phyloP scores from a whole-genome alignment of 2,888 invertebrate species.

The Tetrapedia diversipes region DNA sequence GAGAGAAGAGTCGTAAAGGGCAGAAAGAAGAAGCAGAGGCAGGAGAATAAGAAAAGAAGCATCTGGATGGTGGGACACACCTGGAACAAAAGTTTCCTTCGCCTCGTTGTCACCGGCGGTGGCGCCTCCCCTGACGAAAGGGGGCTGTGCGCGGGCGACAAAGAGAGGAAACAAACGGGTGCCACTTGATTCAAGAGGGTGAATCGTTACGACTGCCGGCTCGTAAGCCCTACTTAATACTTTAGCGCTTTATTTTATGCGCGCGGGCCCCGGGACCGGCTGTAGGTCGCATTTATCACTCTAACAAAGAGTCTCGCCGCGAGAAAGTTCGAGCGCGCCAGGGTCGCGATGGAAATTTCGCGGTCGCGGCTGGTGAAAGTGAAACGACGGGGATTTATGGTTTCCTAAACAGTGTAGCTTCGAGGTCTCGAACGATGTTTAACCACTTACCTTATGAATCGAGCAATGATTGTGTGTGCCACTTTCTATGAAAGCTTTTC shows the following conservation, averaged over 20 bases:
- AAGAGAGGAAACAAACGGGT: conserved; percentile 58
- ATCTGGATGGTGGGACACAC: conserved; percentile 48
- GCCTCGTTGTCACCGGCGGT: conserved; percentile 60
- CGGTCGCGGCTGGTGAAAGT: conserved; percentile 33
- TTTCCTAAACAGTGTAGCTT: conserved; percentile 35
- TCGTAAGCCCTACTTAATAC: conserved; percentile 76
- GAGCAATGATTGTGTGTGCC: no score
- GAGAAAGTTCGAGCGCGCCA: conserved; percentile 38
- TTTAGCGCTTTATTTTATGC: conserved; percentile 75
- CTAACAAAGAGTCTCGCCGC: conserved; percentile 64
- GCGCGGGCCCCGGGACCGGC: conserved; percentile 61
- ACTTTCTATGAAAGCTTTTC: no score
- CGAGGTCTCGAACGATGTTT: conserved; percentile 6
- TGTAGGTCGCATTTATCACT: conserved; percentile 72
- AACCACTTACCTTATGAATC: no score
- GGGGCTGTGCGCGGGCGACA: conserved; percentile 23
- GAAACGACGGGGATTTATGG: conserved; percentile 53
- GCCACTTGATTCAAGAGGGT: conserved; percentile 76
- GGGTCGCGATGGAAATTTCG: conserved; percentile 46
- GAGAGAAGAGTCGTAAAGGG: conserved; percentile 17
- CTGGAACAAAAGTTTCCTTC: conserved; percentile 72
- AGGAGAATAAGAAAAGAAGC: background rate
- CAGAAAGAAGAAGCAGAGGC: background rate
- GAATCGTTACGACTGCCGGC: conserved; percentile 76
- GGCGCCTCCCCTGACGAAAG: conserved; percentile 48